Conservation (phyloP, 2,113 vertebrate species). For the Scatophagus argus region DNA sequence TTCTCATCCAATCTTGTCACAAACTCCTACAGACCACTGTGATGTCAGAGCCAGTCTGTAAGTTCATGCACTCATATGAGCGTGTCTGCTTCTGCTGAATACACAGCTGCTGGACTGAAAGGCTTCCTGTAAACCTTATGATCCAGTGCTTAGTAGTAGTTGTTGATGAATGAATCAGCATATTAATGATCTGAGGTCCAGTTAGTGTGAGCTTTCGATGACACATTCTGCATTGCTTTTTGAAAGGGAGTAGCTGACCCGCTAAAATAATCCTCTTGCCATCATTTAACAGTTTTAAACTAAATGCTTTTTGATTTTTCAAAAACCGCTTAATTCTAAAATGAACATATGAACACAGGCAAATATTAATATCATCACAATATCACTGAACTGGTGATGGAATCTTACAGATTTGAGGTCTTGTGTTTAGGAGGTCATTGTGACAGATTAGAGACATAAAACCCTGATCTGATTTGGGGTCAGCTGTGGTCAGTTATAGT, state of each 20-base stretch:
- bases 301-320: not conserved
- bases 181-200: not conserved
- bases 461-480: not conserved
- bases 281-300: not conserved
- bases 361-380: not conserved
- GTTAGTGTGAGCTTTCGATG: slow-evolving; percentile 8
- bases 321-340: not conserved
- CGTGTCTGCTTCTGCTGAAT: slow-evolving; percentile 22
- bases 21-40: slow-evolving; percentile 73
- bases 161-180: not conserved
- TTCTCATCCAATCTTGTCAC: slow-evolving; percentile 77
- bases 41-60: slow-evolving; percentile 74
- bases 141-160: not conserved
- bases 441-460: not conserved
- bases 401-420: not conserved
- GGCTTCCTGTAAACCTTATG: not conserved
- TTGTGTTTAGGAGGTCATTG: not conserved
- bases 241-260: not conserved
- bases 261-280: not conserved
- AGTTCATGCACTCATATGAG: slow-evolving; percentile 13
- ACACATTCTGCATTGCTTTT: slow-evolving; percentile 6
- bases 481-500: not conserved
- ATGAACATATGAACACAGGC: not conserved
- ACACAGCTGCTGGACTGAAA: slow-evolving; percentile 7
- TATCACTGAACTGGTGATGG: not conserved